Percentiles rank a stretch among this genome's conserved stretches.
Conservation (phyloP, 2,113 vertebrate species). For the Aphelocoma coerulescens region DNA sequence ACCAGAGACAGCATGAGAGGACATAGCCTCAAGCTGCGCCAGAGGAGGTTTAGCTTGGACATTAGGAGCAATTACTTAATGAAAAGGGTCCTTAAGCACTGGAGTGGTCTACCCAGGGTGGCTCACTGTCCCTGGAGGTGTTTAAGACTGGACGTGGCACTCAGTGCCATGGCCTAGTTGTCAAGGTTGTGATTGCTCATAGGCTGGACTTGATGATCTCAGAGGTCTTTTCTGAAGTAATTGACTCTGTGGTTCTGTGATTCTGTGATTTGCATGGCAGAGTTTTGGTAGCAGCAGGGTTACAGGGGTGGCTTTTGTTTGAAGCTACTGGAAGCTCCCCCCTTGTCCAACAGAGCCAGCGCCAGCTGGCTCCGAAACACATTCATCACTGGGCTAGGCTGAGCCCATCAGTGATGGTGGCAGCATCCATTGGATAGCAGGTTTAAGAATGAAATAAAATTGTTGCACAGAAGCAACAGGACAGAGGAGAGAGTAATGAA, state of each 20-base stretch:
- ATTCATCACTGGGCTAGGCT: too few species aligned
- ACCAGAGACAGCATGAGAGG: not conserved
- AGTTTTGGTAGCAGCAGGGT: not conserved
- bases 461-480: not conserved
- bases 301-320: not conserved
- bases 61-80: not conserved
- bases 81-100: not conserved
- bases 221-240: not conserved
- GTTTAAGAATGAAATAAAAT: not conserved
- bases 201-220: not conserved
- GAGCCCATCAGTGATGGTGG: not conserved
- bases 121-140: not conserved
- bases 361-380: too few species aligned
- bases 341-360: not conserved
- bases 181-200: not conserved
- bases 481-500: not conserved
- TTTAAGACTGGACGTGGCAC: not conserved
- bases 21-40: not conserved
- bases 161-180: not conserved
- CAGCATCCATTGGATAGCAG: not conserved
- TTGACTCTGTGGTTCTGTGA: not conserved
- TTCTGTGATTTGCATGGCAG: not conserved
- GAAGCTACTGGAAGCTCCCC: not conserved
- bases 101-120: not conserved
- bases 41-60: not conserved